A percentile compares a stretch with the other conserved stretches of the same genome.
Evolutionary conservation across 2,797 vertebrate genomes (phyloP).

Genomic region (Oreochromis mossambicus): DNA sequence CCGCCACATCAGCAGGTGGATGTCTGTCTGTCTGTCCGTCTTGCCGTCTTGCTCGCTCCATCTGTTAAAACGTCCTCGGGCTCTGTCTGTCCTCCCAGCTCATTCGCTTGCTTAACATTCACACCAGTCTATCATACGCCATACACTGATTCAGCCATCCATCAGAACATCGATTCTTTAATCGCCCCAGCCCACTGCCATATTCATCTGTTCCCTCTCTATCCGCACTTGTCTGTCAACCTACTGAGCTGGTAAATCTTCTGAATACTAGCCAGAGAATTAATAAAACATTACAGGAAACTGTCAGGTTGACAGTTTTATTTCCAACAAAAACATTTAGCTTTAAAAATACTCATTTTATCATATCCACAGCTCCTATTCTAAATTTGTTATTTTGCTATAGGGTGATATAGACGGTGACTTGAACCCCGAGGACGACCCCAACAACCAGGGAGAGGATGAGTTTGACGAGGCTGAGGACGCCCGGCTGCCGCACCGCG

Average conservation of each 20-base stretch:
- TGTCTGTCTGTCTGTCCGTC: neutral
- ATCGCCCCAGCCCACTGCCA: neutral
- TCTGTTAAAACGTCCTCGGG: neutral
- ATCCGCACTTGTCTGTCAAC: neutral
- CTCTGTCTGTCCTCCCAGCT: neutral
- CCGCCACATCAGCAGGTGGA: conserved; percentile 61
- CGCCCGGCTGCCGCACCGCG: conserved; percentile 77
- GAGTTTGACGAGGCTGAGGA: conserved; percentile 97
- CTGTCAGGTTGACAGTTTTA: neutral
- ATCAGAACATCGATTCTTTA: neutral
- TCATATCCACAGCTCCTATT: neutral
- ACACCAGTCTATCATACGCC: neutral
- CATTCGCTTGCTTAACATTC: neutral
- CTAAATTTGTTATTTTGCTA: neutral
- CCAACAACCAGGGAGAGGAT: conserved; percentile 98
- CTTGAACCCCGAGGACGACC: conserved; percentile 92
- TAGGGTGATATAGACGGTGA: conserved; percentile 81
- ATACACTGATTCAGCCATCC: neutral
- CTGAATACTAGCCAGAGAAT: conserved; percentile 15
- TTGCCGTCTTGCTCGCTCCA: neutral
- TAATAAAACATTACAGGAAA: neutral
- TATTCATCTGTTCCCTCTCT: neutral
- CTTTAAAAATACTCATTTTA: neutral
- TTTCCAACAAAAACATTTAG: neutral
- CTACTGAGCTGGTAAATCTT: neutral